A percentile compares a stretch with the other conserved stretches of the same genome.
phyloP scores from a whole-genome alignment of 2,888 invertebrate genomes.

The Xanthorhoe spadicearia region DNA sequence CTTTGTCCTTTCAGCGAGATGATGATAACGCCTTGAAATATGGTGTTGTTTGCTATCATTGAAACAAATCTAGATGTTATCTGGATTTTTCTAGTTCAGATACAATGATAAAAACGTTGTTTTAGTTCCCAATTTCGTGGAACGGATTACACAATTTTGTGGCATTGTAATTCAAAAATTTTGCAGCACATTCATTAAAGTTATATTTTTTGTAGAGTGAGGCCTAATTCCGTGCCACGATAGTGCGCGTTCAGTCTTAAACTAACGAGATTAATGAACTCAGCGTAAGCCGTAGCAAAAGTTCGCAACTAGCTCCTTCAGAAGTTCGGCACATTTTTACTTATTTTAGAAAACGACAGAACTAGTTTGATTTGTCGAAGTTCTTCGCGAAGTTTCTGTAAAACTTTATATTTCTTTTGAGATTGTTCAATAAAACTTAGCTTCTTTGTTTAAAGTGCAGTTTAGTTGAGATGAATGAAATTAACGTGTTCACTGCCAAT shows the following conservation, averaged over 20 bases:
- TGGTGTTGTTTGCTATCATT: too few species aligned
- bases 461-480: too few species aligned
- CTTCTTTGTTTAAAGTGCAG: not conserved
- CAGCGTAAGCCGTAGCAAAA: slow-evolving; percentile 72
- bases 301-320: slow-evolving; percentile 68
- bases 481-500: too few species aligned
- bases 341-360: slow-evolving; percentile 31
- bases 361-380: slow-evolving; percentile 34
- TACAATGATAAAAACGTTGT: too few species aligned
- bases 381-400: slow-evolving; percentile 10
- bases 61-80: too few species aligned
- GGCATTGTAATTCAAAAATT: too few species aligned
- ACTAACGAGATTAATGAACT: slow-evolving; percentile 66
- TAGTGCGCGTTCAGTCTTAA: slow-evolving; percentile 29
- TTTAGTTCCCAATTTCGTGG: too few species aligned
- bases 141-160: too few species aligned
- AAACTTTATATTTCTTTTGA: not conserved
- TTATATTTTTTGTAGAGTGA: too few species aligned
- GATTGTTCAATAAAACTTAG: not conserved
- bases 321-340: slow-evolving; percentile 62
- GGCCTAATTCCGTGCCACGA: not conserved
- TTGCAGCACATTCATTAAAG: not conserved
- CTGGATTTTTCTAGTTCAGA: too few species aligned
- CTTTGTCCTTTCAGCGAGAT: too few species aligned
- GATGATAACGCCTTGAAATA: too few species aligned